A percentile compares a stretch with the other conserved stretches of the same genome.
Conservation (phyloP, 2,113 vertebrate genomes). For the Scatophagus argus region DNA sequence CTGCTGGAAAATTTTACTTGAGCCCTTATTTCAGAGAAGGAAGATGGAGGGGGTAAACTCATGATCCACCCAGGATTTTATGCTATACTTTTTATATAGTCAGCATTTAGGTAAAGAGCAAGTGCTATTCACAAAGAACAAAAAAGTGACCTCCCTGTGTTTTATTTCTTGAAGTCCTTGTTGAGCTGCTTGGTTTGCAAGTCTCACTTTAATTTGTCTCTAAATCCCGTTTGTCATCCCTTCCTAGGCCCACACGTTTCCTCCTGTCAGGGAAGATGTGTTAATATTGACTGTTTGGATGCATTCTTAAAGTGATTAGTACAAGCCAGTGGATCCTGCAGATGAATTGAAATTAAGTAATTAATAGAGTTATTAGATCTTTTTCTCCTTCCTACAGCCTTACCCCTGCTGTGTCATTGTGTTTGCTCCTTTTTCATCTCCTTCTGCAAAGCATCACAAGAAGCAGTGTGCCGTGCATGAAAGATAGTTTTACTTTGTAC, state of each 20-base stretch:
- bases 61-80: slow-evolving; percentile 31
- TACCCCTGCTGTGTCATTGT: slow-evolving; percentile 61
- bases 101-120: slow-evolving; percentile 48
- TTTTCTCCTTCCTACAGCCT: slow-evolving; percentile 59
- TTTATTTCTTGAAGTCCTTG: slow-evolving; percentile 14
- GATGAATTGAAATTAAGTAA: slow-evolving; percentile 81
- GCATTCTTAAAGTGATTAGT: slow-evolving; percentile 78
- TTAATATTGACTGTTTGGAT: slow-evolving; percentile 80
- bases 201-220: slow-evolving; percentile 67
- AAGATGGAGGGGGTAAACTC: slow-evolving; percentile 53
- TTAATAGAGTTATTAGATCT: slow-evolving; percentile 80
- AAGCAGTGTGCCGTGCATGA: slow-evolving; percentile 30
- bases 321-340: slow-evolving; percentile 66
- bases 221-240: slow-evolving; percentile 63
- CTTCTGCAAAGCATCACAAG: slow-evolving; percentile 19
- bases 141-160: slow-evolving; percentile 24
- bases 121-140: slow-evolving; percentile 40
- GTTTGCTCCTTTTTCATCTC: slow-evolving; percentile 19
- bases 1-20: slow-evolving; percentile 66
- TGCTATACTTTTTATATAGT: slow-evolving; percentile 17
- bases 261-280: slow-evolving; percentile 75
- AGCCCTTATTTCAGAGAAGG: slow-evolving; percentile 56
- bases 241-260: slow-evolving; percentile 36
- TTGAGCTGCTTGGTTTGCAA: slow-evolving; percentile 35
- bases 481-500: slow-evolving; percentile 20